Base-by-base conservation (phyloP, 1,140 invertebrate genomes). In the Apis dorsata region DNA sequence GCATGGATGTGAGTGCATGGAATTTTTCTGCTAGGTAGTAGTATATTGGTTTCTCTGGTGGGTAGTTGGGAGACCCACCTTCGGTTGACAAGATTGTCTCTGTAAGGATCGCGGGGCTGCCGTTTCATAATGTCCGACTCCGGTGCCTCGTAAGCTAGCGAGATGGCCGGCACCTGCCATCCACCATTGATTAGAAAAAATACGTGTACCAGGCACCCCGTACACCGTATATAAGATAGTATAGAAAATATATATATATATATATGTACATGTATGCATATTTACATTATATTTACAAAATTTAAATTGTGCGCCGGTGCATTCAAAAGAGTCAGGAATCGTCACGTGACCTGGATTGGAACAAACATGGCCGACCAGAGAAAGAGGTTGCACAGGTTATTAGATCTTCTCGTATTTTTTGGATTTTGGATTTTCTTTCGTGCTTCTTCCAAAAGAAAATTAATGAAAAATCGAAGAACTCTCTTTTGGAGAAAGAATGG, bases 71-170 rank as follows among this genome's bases (percentile, higher is more conserved):
- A 86, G 87, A 93, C 92, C 93, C 94, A 97, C 97, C 98, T 98
- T 96, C 97, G 96, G 95, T 98, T 99, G 93, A 99, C 98, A 95
- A 99, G 96, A 95, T 98, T 98, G 96, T 99, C 98, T 94, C 96
- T 96, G 95, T 97, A 96, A 92, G 98, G 98, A 95, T 99, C 97
- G 95, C 98, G 96, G 90, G 98, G 98, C 95, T 97, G 96, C 93
- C 98, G 96, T 96, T 99, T 98, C 98, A 99, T 99, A 95, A 99
- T 99, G 96, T 99, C 98, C 93, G 96, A 97, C 95, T 99, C 98
- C 93, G 98, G 97, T 95, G 97, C 96, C 96, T 99, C 98, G 95
- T 99, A 99, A 95, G 98, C 98, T 95, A 98, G 96, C 94, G 98
- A 98, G 95, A 99, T 98, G 95, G 98, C 98, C 94, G 98, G 98